Evolutionary conservation across 2,113 vertebrate species (phyloP).

Genomic region (Philantomba maxwellii): DNA sequence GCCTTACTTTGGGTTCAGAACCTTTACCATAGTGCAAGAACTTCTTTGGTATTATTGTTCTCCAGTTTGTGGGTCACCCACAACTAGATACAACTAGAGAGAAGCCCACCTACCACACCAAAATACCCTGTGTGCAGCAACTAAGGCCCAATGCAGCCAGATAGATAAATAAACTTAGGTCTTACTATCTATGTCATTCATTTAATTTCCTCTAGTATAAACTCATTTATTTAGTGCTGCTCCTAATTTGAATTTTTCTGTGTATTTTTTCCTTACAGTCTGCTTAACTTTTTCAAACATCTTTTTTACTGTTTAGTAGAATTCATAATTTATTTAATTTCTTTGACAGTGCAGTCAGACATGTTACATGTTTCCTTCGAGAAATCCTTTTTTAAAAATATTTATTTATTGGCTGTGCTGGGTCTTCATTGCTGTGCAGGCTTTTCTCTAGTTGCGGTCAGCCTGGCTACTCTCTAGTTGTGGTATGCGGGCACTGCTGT

Average conservation of each 20-base stretch:
- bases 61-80: background rate
- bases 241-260: slow-evolving; percentile 10
- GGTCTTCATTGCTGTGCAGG: background rate
- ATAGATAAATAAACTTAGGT: background rate
- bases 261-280: background rate
- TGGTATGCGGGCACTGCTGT: background rate
- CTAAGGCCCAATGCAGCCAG: background rate
- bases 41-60: background rate
- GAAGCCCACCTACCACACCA: background rate
- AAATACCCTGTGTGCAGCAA: background rate
- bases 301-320: background rate
- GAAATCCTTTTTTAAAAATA: background rate
- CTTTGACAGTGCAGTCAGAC: background rate
- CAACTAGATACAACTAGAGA: background rate
- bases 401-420: background rate
- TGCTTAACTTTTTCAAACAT: background rate
- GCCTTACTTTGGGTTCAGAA: background rate
- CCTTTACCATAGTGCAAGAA: background rate
- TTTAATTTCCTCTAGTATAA: slow-evolving; percentile 26
- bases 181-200: background rate
- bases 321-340: slow-evolving; percentile 1
- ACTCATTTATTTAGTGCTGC: slow-evolving; percentile 1
- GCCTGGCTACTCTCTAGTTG: background rate
- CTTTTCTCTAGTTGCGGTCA: background rate
- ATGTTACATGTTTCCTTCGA: background rate